phyloP scores from a whole-genome alignment of 2,888 invertebrate genomes.

The Zhengitettix transpicula region DNA sequence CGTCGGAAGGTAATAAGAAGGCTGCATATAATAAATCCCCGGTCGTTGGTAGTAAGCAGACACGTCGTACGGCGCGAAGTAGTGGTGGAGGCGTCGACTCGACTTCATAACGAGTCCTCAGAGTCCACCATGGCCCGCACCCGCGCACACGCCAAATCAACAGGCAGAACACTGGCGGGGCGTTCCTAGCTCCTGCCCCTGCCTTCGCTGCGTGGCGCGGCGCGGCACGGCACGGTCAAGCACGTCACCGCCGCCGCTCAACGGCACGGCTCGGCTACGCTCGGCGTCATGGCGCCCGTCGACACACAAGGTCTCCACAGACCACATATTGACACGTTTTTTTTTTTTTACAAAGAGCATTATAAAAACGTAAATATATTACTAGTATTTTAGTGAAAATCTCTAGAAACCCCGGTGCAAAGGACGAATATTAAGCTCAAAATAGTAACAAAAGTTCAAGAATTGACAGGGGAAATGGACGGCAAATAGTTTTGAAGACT shows the following conservation, averaged over 20 bases:
- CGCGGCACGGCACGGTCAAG: neutral
- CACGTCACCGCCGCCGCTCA: neutral
- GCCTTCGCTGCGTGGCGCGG: neutral
- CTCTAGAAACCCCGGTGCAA: too few species aligned
- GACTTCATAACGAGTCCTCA: neutral
- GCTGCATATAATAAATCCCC: neutral
- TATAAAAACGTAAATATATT: too few species aligned
- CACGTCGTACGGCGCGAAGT: neutral
- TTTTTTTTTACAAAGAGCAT: too few species aligned
- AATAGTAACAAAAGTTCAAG: too few species aligned
- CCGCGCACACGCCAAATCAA: neutral
- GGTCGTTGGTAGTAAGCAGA: neutral
- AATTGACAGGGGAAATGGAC: too few species aligned
- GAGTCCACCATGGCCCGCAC: neutral
- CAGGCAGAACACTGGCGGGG: neutral
- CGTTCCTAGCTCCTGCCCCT: neutral
- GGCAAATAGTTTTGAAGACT: too few species aligned
- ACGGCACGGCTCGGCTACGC: neutral
- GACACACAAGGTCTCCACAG: neutral
- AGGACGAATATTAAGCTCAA: too few species aligned
- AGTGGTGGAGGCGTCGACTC: neutral
- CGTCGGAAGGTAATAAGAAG: neutral
- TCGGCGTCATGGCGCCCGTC: neutral
- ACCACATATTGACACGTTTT: too few species aligned
- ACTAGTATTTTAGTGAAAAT: too few species aligned